Percentiles rank a stretch among this genome's conserved stretches.
Evolutionary conservation across 2,888 invertebrate genomes (phyloP).

Genomic region (Heliconius cydno): DNA sequence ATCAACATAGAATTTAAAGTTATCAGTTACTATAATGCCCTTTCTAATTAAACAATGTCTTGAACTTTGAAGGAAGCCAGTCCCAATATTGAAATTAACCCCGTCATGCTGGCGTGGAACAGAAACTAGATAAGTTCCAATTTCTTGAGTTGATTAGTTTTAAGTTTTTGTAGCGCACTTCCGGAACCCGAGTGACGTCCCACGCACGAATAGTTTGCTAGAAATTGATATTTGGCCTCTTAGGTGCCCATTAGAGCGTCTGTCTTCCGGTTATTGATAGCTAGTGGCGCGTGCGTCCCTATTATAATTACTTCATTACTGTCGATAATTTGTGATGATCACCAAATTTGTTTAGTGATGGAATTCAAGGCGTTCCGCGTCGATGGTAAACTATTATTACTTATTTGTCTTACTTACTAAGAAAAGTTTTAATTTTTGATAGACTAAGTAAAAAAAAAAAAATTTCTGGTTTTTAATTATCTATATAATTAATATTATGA

Average conservation of each 20-base stretch:
- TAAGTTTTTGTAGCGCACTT: slow-evolving; percentile 77
- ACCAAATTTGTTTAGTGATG: slow-evolving; percentile 34
- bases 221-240: slow-evolving; percentile 83
- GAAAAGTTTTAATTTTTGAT: neutral
- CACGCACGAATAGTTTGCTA: slow-evolving; percentile 70
- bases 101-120: slow-evolving; percentile 67
- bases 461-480: neutral
- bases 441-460: neutral
- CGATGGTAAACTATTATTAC: slow-evolving; percentile 51
- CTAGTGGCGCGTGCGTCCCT: slow-evolving; percentile 72
- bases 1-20: slow-evolving; percentile 43
- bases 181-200: slow-evolving; percentile 73
- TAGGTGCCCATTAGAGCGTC: slow-evolving; percentile 77
- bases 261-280: slow-evolving; percentile 74
- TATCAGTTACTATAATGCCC: slow-evolving; percentile 61
- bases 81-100: slow-evolving; percentile 56
- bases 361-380: slow-evolving; percentile 61
- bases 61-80: slow-evolving; percentile 60
- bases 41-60: slow-evolving; percentile 72
- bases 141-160: slow-evolving; percentile 76
- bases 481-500: too few species aligned
- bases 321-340: slow-evolving; percentile 62
- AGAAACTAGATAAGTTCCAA: slow-evolving; percentile 66
- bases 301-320: slow-evolving; percentile 80
- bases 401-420: neutral